Evolutionary conservation across 1,140 invertebrate genomes (phyloP).

Genomic region (Drosophila kurseongensis): DNA sequence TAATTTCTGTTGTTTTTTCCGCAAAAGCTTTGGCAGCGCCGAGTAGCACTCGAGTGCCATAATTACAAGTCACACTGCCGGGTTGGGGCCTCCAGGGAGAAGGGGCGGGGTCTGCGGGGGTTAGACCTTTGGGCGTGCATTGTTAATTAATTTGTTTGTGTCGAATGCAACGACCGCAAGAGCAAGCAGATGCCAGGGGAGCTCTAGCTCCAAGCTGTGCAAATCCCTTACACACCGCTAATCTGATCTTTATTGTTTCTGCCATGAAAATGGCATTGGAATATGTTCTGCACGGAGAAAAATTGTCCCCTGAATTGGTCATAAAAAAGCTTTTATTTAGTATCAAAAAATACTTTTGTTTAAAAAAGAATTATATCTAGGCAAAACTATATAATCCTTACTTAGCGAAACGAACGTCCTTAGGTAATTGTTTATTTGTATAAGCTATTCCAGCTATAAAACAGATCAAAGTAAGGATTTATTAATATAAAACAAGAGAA

Average conservation of each 20-base stretch:
- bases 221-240: slow-evolving; percentile 43
- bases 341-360: too few species aligned
- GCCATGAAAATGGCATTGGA: slow-evolving; percentile 19
- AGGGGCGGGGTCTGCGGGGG: not conserved
- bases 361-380: too few species aligned
- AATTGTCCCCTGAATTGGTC: not conserved
- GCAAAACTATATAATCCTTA: too few species aligned
- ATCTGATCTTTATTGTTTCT: slow-evolving; percentile 43
- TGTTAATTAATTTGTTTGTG: slow-evolving; percentile 79
- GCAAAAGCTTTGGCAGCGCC: slow-evolving; percentile 39
- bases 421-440: too few species aligned
- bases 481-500: not conserved
- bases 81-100: slow-evolving; percentile 4
- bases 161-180: slow-evolving; percentile 48
- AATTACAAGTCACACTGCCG: slow-evolving; percentile 64
- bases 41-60: slow-evolving; percentile 77
- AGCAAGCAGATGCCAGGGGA: slow-evolving; percentile 29
- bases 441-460: too few species aligned
- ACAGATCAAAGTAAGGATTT: not conserved
- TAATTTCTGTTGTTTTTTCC: slow-evolving; percentile 64
- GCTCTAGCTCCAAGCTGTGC: slow-evolving; percentile 42
- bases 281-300: slow-evolving; percentile 16
- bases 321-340: too few species aligned
- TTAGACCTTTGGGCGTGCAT: slow-evolving; percentile 49
- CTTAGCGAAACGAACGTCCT: too few species aligned